These are phyloP conservation scores for Poeciliopsis occidentalis DNA, from an alignment of 2,113 vertebrate species.

Conservation along the genomic window DNA sequence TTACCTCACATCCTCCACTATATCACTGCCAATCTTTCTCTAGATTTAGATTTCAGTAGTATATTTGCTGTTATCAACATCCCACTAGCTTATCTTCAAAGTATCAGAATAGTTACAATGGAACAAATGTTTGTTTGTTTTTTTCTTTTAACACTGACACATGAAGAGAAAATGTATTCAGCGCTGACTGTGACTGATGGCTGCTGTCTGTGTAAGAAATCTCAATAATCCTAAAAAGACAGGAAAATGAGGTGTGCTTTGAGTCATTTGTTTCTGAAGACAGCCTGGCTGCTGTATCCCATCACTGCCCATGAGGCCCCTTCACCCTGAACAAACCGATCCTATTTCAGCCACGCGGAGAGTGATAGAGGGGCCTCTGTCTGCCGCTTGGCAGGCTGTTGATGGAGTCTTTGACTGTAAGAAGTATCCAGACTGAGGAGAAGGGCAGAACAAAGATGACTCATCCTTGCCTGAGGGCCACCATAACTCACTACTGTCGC, in stretches of 20 bases:
- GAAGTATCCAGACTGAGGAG: conserved; percentile 34
- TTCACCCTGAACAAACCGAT: conserved; percentile 52
- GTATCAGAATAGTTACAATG: neutral
- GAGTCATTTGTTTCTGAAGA: conserved; percentile 68
- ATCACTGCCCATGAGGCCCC: conserved; percentile 52
- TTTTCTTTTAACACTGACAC: neutral
- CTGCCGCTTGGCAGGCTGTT: conserved; percentile 66
- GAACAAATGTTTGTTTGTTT: too few species aligned
- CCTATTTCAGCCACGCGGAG: conserved; percentile 56
- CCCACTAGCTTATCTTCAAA: neutral
- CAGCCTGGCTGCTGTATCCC: conserved; percentile 47
- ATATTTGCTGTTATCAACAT: neutral
- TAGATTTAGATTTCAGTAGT: neutral
- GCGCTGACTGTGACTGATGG: conserved; percentile 56
- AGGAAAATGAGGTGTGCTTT: conserved; percentile 67
- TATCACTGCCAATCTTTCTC: neutral
- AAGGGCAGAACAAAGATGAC: conserved; percentile 41
- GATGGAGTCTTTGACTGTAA: conserved; percentile 71
- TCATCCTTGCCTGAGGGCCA: conserved; percentile 10
- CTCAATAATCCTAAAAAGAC: conserved; percentile 68
- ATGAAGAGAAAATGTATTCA: conserved; percentile 32
- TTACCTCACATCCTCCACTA: neutral
- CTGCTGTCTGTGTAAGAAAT: conserved; percentile 62
- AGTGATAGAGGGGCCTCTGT: conserved; percentile 67
- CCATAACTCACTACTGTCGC: conserved; percentile 23